phyloP scores from a whole-genome alignment of 37 sponge, comb jelly and placozoan species.

The Mnemiopsis leidyi region DNA sequence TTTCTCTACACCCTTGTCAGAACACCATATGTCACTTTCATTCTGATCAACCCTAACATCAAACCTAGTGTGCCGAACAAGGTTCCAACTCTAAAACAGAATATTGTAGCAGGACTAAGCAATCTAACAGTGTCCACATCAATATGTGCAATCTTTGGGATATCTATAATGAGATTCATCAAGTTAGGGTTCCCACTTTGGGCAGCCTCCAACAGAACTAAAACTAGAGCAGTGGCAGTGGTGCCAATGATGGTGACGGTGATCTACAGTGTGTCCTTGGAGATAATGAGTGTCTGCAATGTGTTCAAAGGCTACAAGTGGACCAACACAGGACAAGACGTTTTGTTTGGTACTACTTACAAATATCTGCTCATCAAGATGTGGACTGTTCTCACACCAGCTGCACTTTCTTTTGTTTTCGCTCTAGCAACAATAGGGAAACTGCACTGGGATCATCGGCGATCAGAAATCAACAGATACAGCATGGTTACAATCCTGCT shows the following conservation, averaged over 20 bases:
- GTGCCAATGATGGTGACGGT: not conserved
- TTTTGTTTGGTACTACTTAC: not conserved
- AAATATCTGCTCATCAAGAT: not conserved
- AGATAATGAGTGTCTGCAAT: not conserved
- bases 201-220: not conserved
- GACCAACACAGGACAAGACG: not conserved
- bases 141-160: not conserved
- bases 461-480: not conserved
- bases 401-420: not conserved
- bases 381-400: not conserved
- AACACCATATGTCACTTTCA: not conserved
- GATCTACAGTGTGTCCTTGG: not conserved
- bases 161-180: constrained; percentile 18
- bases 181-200: not conserved
- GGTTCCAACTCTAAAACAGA: not conserved
- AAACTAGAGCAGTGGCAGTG: not conserved
- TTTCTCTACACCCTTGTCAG: not conserved
- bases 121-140: not conserved
- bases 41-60: not conserved
- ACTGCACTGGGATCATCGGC: not conserved
- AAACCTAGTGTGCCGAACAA: not conserved
- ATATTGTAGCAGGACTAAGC: not conserved
- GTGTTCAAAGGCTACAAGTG: not conserved
- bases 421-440: not conserved
- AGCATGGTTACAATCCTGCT: constrained; percentile 26